Evolutionary conservation across 1,140 invertebrate species (phyloP).

Genomic region (Mylabris phalerata): DNA sequence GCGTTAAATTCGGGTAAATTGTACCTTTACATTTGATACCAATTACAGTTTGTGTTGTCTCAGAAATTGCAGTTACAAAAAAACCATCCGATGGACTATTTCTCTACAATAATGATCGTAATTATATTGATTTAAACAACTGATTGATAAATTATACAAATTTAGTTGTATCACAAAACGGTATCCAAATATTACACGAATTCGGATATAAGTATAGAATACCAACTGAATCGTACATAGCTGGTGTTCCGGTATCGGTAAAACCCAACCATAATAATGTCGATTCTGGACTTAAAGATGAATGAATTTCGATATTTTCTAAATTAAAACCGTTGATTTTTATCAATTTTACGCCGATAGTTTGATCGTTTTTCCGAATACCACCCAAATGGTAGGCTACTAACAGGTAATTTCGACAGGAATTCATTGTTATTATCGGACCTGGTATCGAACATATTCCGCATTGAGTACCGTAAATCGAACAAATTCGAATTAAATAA

Average conservation of each 20-base stretch:
- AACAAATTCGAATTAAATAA: slow-evolving; percentile 74
- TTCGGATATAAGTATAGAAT: slow-evolving; percentile 57
- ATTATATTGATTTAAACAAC: not conserved
- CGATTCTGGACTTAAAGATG: slow-evolving; percentile 65
- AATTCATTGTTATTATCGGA: slow-evolving; percentile 56
- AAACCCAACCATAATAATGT: slow-evolving; percentile 77
- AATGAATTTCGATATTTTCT: slow-evolving; percentile 46
- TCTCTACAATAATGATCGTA: not conserved
- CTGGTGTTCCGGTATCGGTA: slow-evolving; percentile 70
- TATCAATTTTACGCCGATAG: slow-evolving; percentile 49
- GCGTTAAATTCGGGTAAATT: slow-evolving; percentile 77
- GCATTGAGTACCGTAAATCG: slow-evolving; percentile 76
- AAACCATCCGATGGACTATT: slow-evolving; percentile 60
- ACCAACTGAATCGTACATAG: slow-evolving; percentile 60
- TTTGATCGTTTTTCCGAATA: slow-evolving; percentile 47
- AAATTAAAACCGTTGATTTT: slow-evolving; percentile 41
- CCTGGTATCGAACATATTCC: slow-evolving; percentile 71
- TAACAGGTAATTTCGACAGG: slow-evolving; percentile 61
- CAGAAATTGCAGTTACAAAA: slow-evolving; percentile 72
- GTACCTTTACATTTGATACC: slow-evolving; percentile 83
- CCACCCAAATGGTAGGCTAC: slow-evolving; percentile 66
- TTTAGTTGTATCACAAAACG: slow-evolving; percentile 63
- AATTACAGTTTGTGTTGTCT: slow-evolving; percentile 66
- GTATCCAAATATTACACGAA: slow-evolving; percentile 66
- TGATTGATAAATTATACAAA: slow-evolving; percentile 47